phyloP scores from a whole-genome alignment of 2,888 invertebrate genomes.

The Metallyticus violacea region DNA sequence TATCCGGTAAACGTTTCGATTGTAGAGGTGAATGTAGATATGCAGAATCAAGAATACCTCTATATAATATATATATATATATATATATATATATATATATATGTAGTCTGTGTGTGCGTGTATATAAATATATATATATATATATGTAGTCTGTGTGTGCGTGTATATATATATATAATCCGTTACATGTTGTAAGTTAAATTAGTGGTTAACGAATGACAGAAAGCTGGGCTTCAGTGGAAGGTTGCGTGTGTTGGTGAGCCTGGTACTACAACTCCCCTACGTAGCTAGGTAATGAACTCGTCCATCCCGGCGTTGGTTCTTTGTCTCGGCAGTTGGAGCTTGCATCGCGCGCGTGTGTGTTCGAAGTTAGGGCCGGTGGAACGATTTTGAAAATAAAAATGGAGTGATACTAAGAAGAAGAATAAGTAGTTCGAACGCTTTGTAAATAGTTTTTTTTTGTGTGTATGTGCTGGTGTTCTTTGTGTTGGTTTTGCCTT shows the following conservation, averaged over 20 bases:
- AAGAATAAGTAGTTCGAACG: conserved; percentile 22
- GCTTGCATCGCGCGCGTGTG: conserved; percentile 19
- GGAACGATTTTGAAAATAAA: conserved; percentile 11
- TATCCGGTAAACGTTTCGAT: no score
- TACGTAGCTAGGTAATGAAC: conserved; percentile 14
- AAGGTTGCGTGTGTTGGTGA: background rate
- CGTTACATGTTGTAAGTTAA: no score
- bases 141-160: no score
- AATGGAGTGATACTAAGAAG: conserved; percentile 25
- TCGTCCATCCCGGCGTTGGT: conserved; percentile 29
- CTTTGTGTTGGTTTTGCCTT: conserved; percentile 10
- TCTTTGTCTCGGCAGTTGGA: conserved; percentile 29
- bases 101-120: no score
- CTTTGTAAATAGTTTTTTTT: conserved; percentile 29
- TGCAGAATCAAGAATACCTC: no score
- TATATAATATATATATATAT: no score
- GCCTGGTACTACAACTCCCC: conserved; percentile 7
- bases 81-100: no score
- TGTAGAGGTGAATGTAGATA: no score
- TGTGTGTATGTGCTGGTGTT: conserved; percentile 25
- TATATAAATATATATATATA: no score
- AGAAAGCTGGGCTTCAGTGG: background rate
- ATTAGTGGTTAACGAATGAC: background rate
- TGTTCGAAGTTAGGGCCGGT: conserved; percentile 19
- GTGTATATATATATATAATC: no score